Base-by-base conservation (phyloP, 2,888 invertebrate genomes). In the Theristus sp. region DNA sequence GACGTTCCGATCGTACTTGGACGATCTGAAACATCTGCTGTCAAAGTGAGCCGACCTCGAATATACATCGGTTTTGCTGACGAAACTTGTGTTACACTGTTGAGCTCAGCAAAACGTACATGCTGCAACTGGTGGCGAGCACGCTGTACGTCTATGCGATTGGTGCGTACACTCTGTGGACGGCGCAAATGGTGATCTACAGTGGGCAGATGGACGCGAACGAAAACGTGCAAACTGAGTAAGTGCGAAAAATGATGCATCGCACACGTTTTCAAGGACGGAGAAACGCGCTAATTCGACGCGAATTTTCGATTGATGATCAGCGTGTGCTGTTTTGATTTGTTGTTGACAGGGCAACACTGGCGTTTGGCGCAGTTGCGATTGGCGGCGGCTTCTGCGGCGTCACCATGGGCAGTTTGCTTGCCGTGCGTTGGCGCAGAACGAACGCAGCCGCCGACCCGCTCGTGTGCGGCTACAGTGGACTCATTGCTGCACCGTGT, bases 131-230 rank as follows among this genome's bases (percentile, higher is more conserved):
- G 1, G 78, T 83, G 28, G 94, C 91, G 57, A 94, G 94, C 75
- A 96, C 94, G 0, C 91, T 90, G 75, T 93, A 96, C 24, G 86
- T 93, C 17, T 96, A 94, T 76, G 91, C 93, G 30, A 85, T 93
- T n/a, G 96, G 96, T 59, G 89, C 96, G 0, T 78, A 96, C 53
- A 84, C 93, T 0, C 90, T 90, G 85, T 96, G 91, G 90, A 93
- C 90, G 1, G 93, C 94, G 49, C 6, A 3, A n/a, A 24, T n/a
- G n/a, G 13, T 24, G 13, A 49, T 49, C 3, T 10, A 49, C 24
- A 24, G 49, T 49, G n/a, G n/a, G 24, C 49, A 20, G 49, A 49
- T 49, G 24, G n/a, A 49, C 3, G 49, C 20, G n/a, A 17, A 10
- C 38, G 17, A 17, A 38, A 38, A 38, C 6, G 6, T 38, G 17